Base-by-base conservation (phyloP, 2,797 vertebrate species). In the Iguana delicatissima region DNA sequence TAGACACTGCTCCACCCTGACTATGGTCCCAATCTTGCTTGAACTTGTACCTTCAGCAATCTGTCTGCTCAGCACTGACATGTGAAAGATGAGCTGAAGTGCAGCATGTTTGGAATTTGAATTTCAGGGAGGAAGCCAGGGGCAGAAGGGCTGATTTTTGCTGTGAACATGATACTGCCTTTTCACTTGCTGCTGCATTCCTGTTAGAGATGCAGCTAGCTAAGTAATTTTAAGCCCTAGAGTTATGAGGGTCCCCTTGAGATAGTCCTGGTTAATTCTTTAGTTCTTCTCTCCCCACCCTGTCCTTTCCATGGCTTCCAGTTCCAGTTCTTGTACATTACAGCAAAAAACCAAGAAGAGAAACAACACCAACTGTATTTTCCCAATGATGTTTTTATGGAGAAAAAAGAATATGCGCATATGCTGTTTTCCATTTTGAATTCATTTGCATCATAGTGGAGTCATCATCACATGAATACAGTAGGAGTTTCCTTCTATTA, bases 1-100 rank as follows among this genome's bases (percentile, higher is more conserved):
- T 24, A 59, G 57, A 62, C 42, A 57, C 12, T 38, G 76, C 64
- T 55, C 77, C 77, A 90, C 89, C 89, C 76, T 90, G 52, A 85
- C 20, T 55, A 83, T 80, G 64, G 55, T 90, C 62, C 52, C 72
- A 84, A 26, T 89, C 88, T 77, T 86, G 89, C 73, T 73, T 64
- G 67, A 86, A 86, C 89, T 50, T 80, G 89, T 59, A 73, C 50
- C 67, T 46, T 86, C 79, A 80, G 82, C 32, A 16, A 6, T 72
- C 89, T 90, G 64, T 52, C 32, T 80, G 64, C 50, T 86, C 50
- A 42, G 52, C 35, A 42, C 16, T 57, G 50, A 50, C 38, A 59
- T 57, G 46, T 42, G 62, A 85, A 73, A 80, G 67, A 72, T 73
- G 24, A 86, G 38, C 79, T 88, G 87, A 88, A 81, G 52, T 88